phyloP scores from a whole-genome alignment of 2,888 invertebrate species.

The Archips xylosteana region DNA sequence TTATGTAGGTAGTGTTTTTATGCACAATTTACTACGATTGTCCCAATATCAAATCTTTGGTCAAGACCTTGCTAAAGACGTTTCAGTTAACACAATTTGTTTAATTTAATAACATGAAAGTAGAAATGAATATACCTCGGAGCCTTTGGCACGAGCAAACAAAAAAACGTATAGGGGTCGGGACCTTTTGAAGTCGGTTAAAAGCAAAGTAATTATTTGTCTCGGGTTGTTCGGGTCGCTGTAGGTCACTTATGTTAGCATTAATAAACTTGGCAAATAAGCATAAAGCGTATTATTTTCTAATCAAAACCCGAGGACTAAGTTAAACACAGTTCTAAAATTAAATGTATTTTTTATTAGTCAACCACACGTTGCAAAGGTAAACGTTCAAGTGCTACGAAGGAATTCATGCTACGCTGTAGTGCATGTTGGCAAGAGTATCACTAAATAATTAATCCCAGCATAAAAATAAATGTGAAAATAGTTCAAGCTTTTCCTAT shows the following conservation, averaged over 20 bases:
- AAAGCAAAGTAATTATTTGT: slow-evolving; percentile 41
- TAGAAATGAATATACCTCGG: slow-evolving; percentile 12
- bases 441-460: too few relatives aligned
- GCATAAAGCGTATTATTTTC: not conserved
- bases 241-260: slow-evolving; percentile 27
- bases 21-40: not conserved
- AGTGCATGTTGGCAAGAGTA: too few relatives aligned
- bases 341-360: not conserved
- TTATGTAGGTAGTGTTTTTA: too few relatives aligned
- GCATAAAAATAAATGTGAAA: too few relatives aligned
- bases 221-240: slow-evolving; percentile 30
- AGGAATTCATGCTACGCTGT: too few relatives aligned
- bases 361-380: not conserved
- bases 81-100: not conserved
- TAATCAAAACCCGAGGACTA: not conserved
- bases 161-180: slow-evolving; percentile 35
- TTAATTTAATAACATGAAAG: slow-evolving; percentile 14
- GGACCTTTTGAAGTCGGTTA: slow-evolving; percentile 37
- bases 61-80: not conserved
- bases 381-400: too few relatives aligned
- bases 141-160: slow-evolving; percentile 30
- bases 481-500: too few relatives aligned
- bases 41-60: not conserved
- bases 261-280: slow-evolving; percentile 21
- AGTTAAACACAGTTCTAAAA: not conserved